Percentiles rank a stretch among this genome's conserved stretches.
Conservation (phyloP, 2,888 invertebrate genomes). For the Tinea trinotella region DNA sequence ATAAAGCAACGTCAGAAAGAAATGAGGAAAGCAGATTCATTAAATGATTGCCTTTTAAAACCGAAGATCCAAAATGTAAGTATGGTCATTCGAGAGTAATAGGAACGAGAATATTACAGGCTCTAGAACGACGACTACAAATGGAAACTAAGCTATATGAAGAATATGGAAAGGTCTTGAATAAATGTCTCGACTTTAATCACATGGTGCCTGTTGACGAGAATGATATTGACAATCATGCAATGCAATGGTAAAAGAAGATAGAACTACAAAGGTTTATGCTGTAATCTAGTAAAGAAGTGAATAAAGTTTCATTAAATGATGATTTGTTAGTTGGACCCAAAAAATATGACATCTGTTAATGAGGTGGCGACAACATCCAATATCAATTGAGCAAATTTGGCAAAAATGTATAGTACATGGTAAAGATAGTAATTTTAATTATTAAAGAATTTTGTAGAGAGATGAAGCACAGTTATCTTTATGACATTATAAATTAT, state of each 20-base stretch:
- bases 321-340: conserved; percentile 21
- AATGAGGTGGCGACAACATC: conserved; percentile 26
- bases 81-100: conserved; percentile 24
- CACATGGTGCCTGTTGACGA: conserved; percentile 21
- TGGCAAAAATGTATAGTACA: conserved; percentile 28
- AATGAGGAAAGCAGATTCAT: conserved; percentile 21
- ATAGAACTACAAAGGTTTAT: conserved; percentile 19
- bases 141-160: conserved; percentile 22
- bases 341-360: conserved; percentile 24
- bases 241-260: conserved; percentile 17
- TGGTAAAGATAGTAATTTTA: conserved; percentile 21
- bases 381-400: conserved; percentile 25
- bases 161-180: conserved; percentile 23
- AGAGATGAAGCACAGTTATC: conserved; percentile 18
- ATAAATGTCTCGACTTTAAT: conserved; percentile 21
- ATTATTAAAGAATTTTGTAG: conserved; percentile 26
- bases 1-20: conserved; percentile 24
- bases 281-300: conserved; percentile 19
- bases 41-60: conserved; percentile 23
- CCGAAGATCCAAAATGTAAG: conserved; percentile 21
- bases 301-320: conserved; percentile 20
- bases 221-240: conserved; percentile 6
- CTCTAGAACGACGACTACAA: conserved; percentile 23
- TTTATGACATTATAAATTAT: conserved; percentile 22
- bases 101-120: conserved; percentile 22